These are phyloP conservation scores for Bubo bubo DNA, from an alignment of 2,113 vertebrate species.

Conservation along the genomic window DNA sequence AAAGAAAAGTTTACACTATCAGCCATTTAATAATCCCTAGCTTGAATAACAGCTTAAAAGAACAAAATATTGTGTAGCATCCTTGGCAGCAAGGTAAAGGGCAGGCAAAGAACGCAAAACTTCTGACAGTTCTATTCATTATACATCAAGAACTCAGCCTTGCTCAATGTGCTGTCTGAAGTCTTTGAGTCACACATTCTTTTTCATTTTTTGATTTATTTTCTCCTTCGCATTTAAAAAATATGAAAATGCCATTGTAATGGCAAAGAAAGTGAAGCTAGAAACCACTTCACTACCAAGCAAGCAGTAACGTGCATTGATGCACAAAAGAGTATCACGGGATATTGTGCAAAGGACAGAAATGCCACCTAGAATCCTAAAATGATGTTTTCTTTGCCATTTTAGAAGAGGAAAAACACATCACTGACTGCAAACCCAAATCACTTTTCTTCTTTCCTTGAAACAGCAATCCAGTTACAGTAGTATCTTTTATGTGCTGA, in stretches of 20 bases:
- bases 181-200: not conserved
- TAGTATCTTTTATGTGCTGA: not conserved
- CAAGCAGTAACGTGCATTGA: not conserved
- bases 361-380: not conserved
- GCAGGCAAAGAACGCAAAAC: not conserved
- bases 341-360: not conserved
- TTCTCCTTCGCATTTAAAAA: not conserved
- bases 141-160: not conserved
- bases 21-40: not conserved
- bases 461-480: not conserved
- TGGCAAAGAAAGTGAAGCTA: not conserved
- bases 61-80: not conserved
- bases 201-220: not conserved
- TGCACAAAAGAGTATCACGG: not conserved
- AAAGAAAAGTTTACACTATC: not conserved
- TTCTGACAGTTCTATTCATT: not conserved
- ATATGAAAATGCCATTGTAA: not conserved
- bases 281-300: not conserved
- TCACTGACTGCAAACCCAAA: not conserved
- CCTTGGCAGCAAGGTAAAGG: not conserved
- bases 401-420: not conserved
- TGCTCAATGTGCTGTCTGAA: not conserved
- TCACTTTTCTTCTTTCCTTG: not conserved
- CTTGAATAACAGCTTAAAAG: not conserved
- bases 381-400: not conserved